Percentiles rank a stretch among this genome's conserved stretches.
phyloP scores from a whole-genome alignment of 2,888 invertebrate species.

The Trachelus tabidus region DNA sequence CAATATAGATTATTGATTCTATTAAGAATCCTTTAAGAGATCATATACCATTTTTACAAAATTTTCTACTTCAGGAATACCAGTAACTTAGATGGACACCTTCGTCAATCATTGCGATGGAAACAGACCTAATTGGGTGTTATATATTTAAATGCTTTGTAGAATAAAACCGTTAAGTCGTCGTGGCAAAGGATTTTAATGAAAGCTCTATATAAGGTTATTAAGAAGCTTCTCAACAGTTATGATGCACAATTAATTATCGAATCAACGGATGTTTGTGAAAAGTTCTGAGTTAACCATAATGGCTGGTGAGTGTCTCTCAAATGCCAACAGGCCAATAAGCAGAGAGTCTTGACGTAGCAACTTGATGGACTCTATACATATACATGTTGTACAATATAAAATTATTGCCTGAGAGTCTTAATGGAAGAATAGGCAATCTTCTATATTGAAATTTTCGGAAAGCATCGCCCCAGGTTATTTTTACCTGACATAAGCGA shows the following conservation, averaged over 20 bases:
- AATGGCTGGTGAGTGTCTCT: conserved; percentile 11
- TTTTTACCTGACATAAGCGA: not conserved
- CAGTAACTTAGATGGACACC: not conserved
- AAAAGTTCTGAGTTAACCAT: not conserved
- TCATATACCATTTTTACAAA: not conserved
- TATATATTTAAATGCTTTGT: not conserved
- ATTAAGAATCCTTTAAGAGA: not conserved
- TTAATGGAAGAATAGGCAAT: not conserved
- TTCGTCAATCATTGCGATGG: not conserved
- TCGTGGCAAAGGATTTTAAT: not conserved
- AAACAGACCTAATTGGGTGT: not conserved
- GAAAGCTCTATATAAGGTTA: not conserved
- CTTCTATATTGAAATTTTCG: not conserved
- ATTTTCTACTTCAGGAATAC: not conserved
- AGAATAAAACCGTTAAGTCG: not conserved
- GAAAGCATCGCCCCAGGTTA: not conserved
- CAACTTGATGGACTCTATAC: not conserved
- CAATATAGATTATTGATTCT: not conserved
- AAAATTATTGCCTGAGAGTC: not conserved
- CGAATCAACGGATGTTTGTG: not conserved
- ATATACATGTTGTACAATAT: not conserved
- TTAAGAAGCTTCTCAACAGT: not conserved
- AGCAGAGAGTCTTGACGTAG: not conserved
- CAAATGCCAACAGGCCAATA: conserved; percentile 46
- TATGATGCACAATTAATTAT: not conserved